phyloP scores from a whole-genome alignment of 2,888 invertebrate species.

The Callinectes sapidus region DNA sequence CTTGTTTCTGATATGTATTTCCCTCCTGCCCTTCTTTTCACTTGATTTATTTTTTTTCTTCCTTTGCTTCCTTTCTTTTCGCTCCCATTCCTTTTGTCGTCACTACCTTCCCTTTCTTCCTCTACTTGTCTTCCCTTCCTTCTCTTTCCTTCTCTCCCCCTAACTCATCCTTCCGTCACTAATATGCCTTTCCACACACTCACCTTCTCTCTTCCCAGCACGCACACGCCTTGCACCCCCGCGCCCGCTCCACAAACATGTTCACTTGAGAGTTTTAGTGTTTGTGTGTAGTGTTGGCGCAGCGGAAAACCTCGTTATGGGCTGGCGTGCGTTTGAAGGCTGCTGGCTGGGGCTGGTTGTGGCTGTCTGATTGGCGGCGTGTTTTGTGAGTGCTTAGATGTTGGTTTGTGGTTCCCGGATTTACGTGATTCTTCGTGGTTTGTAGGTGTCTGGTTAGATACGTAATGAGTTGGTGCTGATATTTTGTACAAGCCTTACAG shows the following conservation, averaged over 20 bases:
- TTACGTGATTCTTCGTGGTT: not conserved
- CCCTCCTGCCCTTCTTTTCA: not conserved
- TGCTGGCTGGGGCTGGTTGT: not conserved
- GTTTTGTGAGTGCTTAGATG: not conserved
- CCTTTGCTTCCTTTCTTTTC: not conserved
- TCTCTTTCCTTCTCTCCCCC: not conserved
- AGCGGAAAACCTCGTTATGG: conserved; percentile 18
- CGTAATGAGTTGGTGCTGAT: not conserved
- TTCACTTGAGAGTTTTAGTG: not conserved
- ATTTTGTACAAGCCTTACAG: not conserved
- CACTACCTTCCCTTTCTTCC: not conserved
- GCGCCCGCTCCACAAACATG: not conserved
- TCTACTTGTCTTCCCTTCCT: not conserved
- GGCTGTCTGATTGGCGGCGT: not conserved
- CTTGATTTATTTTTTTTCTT: not conserved
- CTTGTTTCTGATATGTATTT: too few relatives aligned
- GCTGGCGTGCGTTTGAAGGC: not conserved
- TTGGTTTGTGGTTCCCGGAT: not conserved
- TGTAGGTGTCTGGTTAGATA: not conserved
- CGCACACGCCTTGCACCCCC: not conserved
- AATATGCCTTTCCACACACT: not conserved
- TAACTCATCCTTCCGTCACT: not conserved
- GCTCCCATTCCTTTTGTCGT: not conserved
- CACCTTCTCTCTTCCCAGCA: not conserved
- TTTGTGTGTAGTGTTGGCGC: not conserved